A percentile compares a stretch with the other conserved stretches of the same genome.
Evolutionary conservation across 1,140 invertebrate species (phyloP).

Genomic region (Metopolophium dirhodum): DNA sequence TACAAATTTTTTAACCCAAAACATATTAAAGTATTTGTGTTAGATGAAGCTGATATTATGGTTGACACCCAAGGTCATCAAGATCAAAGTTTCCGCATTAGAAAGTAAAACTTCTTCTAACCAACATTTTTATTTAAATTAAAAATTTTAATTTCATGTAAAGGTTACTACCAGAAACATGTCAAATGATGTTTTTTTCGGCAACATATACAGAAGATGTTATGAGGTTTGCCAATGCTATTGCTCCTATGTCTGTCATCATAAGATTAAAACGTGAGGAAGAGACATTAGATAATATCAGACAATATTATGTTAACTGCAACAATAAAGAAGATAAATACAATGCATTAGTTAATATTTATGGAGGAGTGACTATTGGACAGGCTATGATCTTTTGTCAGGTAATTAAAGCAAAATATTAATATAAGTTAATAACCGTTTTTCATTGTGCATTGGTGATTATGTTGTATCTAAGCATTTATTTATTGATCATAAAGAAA

Average conservation of each 20-base stretch:
- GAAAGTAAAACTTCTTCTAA: slow-evolving; percentile 71
- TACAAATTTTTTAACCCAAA: slow-evolving; percentile 85
- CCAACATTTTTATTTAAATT: background rate
- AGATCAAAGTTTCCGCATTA: slow-evolving; percentile 94
- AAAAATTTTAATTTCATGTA: background rate
- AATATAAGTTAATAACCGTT: background rate
- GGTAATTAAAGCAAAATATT: slow-evolving; percentile 64
- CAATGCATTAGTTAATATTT: slow-evolving; percentile 92
- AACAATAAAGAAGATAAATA: slow-evolving; percentile 82
- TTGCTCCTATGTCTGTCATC: slow-evolving; percentile 90
- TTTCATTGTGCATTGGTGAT: background rate
- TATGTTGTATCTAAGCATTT: no score
- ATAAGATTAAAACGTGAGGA: slow-evolving; percentile 89
- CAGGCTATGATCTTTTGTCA: slow-evolving; percentile 99
- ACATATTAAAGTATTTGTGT: slow-evolving; percentile 91
- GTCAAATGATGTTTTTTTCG: slow-evolving; percentile 99
- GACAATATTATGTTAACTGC: slow-evolving; percentile 96
- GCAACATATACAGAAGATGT: slow-evolving; percentile 95
- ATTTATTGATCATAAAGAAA: background rate
- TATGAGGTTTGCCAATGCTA: slow-evolving; percentile 95
- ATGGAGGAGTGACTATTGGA: slow-evolving; percentile 93
- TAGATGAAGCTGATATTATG: slow-evolving; percentile 99
- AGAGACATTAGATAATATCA: slow-evolving; percentile 96
- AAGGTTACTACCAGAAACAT: slow-evolving; percentile 64
- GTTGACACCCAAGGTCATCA: slow-evolving; percentile 97